These are phyloP conservation scores for Aphrophora alni DNA, from an alignment of 2,888 invertebrate species.

Conservation along the genomic window DNA sequence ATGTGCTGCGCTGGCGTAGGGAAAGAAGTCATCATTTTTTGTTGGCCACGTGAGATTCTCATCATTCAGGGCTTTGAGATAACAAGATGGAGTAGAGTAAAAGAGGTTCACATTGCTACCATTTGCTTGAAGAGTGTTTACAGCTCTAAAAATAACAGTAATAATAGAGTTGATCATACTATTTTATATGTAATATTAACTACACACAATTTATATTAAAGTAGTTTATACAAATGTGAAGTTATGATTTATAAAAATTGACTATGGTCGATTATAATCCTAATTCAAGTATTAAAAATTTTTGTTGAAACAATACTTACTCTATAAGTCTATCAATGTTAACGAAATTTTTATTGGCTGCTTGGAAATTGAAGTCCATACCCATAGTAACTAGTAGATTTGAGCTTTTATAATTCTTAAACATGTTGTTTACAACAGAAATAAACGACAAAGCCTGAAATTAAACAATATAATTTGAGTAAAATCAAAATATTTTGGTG, in stretches of 20 bases:
- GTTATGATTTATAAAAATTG: too few species aligned
- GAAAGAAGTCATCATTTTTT: constrained; percentile 90
- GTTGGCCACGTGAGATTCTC: constrained; percentile 69
- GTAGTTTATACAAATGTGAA: too few species aligned
- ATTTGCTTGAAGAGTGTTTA: constrained; percentile 63
- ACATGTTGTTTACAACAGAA: constrained; percentile 62
- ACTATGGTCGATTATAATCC: too few species aligned
- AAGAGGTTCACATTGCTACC: constrained; percentile 76
- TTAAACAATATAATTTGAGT: background rate
- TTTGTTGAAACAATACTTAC: constrained; percentile 59
- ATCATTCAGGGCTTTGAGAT: constrained; percentile 78
- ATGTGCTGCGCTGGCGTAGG: constrained; percentile 85
- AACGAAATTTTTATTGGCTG: constrained; percentile 76
- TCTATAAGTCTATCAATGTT: constrained; percentile 89
- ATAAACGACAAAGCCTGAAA: constrained; percentile 66
- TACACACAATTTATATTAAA: too few species aligned
- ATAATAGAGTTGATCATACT: too few species aligned
- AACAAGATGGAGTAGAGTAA: constrained; percentile 88
- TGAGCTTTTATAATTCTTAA: constrained; percentile 66
- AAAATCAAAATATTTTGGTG: too few species aligned
- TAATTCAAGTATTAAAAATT: too few species aligned
- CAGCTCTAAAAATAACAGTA: constrained; percentile 64
- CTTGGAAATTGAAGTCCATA: constrained; percentile 87
- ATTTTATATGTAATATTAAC: too few species aligned
- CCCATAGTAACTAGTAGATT: constrained; percentile 90